A percentile compares a stretch with the other conserved stretches of the same genome.
These are phyloP conservation scores for Nematopogon swammerdamellus DNA, from an alignment of 2,888 invertebrate species.

Conservation along the genomic window DNA sequence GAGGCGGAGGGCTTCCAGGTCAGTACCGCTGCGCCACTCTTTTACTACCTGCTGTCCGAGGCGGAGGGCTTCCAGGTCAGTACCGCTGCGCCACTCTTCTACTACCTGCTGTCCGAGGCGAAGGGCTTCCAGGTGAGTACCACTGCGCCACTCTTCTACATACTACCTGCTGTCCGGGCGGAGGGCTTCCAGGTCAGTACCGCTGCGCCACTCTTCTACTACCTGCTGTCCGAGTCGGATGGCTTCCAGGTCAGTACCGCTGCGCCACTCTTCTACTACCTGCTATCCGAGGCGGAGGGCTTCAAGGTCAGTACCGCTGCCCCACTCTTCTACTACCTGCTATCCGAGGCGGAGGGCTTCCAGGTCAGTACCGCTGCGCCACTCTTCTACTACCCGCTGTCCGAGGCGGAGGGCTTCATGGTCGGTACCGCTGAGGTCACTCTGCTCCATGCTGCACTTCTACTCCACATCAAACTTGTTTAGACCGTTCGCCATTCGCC, in stretches of 20 bases:
- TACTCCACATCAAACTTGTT: no score
- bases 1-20: constrained; percentile 86
- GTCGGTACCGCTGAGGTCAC: no score
- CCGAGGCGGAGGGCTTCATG: no score
- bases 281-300: constrained; percentile 87
- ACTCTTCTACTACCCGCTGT: no score
- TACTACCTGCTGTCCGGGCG: constrained; percentile 89
- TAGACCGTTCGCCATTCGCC: no score
- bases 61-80: constrained; percentile 78
- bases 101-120: constrained; percentile 89
- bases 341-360: constrained; percentile 88
- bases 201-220: constrained; percentile 66
- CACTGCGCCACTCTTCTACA: no score
- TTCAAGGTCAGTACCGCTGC: constrained; percentile 58
- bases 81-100: constrained; percentile 53
- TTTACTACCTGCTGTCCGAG: constrained; percentile 92
- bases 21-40: constrained; percentile 25
- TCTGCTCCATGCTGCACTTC: no score
- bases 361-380: constrained; percentile 59
- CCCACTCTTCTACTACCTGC: constrained; percentile 78
- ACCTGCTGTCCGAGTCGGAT: constrained; percentile 87
- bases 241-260: constrained; percentile 64
- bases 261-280: constrained; percentile 71
- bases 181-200: constrained; percentile 72
- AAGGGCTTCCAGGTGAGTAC: constrained; percentile 72